Evolutionary conservation across 2,888 invertebrate genomes (phyloP), one percentile per base, ranked within the genome.

Genomic region (Cephonodes hylas): DNA sequence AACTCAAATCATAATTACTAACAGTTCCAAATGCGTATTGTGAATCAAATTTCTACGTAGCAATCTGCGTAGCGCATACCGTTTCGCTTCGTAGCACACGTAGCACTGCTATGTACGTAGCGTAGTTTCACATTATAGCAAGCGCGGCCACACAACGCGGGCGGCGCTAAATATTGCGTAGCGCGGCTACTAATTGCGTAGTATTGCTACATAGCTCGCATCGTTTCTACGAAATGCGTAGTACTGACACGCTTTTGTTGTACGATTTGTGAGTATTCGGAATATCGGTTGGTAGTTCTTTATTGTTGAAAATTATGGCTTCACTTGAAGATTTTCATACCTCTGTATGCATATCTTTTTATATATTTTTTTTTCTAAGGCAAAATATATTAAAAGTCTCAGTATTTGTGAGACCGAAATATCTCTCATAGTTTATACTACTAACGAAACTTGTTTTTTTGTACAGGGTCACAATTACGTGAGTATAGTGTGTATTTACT

Each of bases 101-200:
- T 44, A 44, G 44, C 44, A 44, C 20, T n/a, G n/a, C n/a, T 44
- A 44, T 20, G 3, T 4, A 38, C n/a, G 38, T 13, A 38, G 38
- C 20, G 18, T 44, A 44, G 44, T 44, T 44, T 8, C 44, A 20
- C 20, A 44, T 38, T 25, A 3, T 18, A 27, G 27, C 27, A 31
- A 53, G 53, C 53, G 48, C 27, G 10, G 18, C 48, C 31, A 15
- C 22, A 44, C 27, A 48, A 53, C 53, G 53, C 27, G 48, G 23
- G 31, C 53, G 18, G 27, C 53, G 18, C 31, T 53, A 53, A 53
- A 53, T 53, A 53, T 31, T 31, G 53, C 53, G 53, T 31, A 53
- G 53, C 53, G 31, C 27, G 31, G 53, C 53, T 53, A 53, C 31
- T 53, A 53, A 53, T 53, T 53, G 53, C 31, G 53, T 53, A 53